Conservation (phyloP, 2,888 invertebrate genomes). For the Leucozona laternaria region DNA sequence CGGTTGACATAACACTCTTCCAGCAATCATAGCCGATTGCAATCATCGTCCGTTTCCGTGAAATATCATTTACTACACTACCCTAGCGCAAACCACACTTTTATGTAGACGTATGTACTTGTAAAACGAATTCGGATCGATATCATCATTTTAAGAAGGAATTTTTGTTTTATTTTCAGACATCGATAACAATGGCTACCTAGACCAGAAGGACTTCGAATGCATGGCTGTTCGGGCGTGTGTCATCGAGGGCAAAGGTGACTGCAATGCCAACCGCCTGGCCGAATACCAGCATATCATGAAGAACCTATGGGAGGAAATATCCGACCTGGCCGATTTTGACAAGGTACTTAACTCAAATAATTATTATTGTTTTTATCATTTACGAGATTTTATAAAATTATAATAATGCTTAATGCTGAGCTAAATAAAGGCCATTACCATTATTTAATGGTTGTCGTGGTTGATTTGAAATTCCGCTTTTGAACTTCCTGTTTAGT, state of each 20-base stretch:
- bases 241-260: conserved; percentile 92
- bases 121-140: conserved; percentile 8
- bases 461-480: conserved; percentile 66
- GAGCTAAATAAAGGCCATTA: conserved; percentile 48
- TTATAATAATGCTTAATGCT: conserved; percentile 41
- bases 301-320: conserved; percentile 93
- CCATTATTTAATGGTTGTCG: conserved; percentile 43
- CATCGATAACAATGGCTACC: conserved; percentile 92
- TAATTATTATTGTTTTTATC: conserved; percentile 20
- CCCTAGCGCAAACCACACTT: not conserved
- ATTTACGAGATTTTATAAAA: conserved; percentile 45
- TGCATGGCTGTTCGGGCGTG: conserved; percentile 92
- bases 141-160: not conserved
- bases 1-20: conserved; percentile 21
- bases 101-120: not conserved
- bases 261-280: conserved; percentile 88
- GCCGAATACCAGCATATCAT: conserved; percentile 93
- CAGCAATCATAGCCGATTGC: conserved; percentile 13
- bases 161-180: conserved; percentile 85
- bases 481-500: conserved; percentile 45
- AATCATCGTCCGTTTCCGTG: conserved; percentile 1
- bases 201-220: conserved; percentile 92
- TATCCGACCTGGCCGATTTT: conserved; percentile 93
- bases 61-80: conserved; percentile 3
- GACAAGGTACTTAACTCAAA: conserved; percentile 86